Base-by-base conservation (phyloP, 2,797 vertebrate species). In the Cuniculus paca region DNA sequence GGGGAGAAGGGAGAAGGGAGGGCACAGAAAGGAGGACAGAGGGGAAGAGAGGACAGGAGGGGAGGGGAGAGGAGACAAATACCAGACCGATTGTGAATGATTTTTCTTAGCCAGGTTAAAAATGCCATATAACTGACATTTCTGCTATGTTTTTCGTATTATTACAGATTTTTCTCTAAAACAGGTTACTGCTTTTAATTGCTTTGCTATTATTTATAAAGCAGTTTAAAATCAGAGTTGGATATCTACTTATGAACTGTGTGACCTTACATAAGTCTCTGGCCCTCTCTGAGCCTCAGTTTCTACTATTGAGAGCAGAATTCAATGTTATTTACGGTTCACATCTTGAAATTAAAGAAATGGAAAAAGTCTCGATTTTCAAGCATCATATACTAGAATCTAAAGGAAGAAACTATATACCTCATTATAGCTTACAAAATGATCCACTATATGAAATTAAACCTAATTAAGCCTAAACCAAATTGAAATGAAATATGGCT, bases 81-180 rank as follows among this genome's bases (percentile, higher is more conserved):
- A n/a, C 34, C 36, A 24, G 12, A 19, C 2, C 2, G 20, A 45
- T 58, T 90, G 20, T 75, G 31, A 88, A 88, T 4, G 58, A 5
- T 60, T 65, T 87, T 88, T 91, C 31, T 60, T 78, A 88, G 39
- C 3, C 72, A 96, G 72, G 94, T 89, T 83, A 68, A 96, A 94
- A 78, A 82, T 88, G 56, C 45, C 54, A 20, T 14, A 74, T 81
- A 91, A 84, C 26, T 42, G 42, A 34, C 42, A 77, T 77, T 87
- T 95, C 50, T 56, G 80, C 78, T 84, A 70, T 36, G 6, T 89
- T 83, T 92, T 11, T 84, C 52, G 10, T n/a, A 36, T 72, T 63
- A 31, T 17, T 68, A 13, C 45, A 54, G 17, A 19, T 68, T 81
- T 90, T 94, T 50, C 42, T 82, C 80, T 84, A 42, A 94, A 90